Conservation (phyloP, 2,888 invertebrate species). For the Melanostoma scalare region DNA sequence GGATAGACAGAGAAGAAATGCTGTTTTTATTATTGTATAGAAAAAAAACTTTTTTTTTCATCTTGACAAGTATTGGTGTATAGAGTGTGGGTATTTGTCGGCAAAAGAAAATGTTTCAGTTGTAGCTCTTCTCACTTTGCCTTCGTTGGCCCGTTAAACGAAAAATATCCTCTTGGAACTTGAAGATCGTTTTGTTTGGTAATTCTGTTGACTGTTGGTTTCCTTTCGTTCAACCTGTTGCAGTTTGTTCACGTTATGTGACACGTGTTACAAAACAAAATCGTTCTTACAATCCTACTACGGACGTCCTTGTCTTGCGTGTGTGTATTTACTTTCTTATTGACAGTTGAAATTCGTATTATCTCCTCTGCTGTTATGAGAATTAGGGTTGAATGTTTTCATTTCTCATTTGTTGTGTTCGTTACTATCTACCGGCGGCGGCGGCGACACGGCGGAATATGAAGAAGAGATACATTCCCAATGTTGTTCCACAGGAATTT, state of each 20-base stretch:
- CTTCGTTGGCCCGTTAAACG: slow-evolving; percentile 23
- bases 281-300: slow-evolving; percentile 34
- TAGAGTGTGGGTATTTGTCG: slow-evolving; percentile 12
- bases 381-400: background rate
- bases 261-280: slow-evolving; percentile 57
- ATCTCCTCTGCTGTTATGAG: background rate
- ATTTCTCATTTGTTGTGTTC: background rate
- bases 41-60: slow-evolving; percentile 28
- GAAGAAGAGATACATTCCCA: slow-evolving; percentile 26
- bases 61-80: slow-evolving; percentile 21
- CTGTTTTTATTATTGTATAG: slow-evolving; percentile 51
- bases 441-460: slow-evolving; percentile 8
- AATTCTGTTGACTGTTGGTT: background rate
- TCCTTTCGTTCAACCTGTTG: slow-evolving; percentile 52
- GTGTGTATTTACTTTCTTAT: slow-evolving; percentile 4
- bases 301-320: slow-evolving; percentile 60
- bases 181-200: slow-evolving; percentile 34
- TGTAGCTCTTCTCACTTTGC: slow-evolving; percentile 10
- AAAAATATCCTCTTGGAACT: slow-evolving; percentile 39
- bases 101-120: slow-evolving; percentile 7
- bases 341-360: background rate
- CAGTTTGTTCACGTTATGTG: slow-evolving; percentile 44
- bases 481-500: slow-evolving; percentile 53
- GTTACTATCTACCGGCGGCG: slow-evolving; percentile 16
- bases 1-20: slow-evolving; percentile 54